Conservation (phyloP, 2,113 vertebrate species). For the Atherinomorus stipes region DNA sequence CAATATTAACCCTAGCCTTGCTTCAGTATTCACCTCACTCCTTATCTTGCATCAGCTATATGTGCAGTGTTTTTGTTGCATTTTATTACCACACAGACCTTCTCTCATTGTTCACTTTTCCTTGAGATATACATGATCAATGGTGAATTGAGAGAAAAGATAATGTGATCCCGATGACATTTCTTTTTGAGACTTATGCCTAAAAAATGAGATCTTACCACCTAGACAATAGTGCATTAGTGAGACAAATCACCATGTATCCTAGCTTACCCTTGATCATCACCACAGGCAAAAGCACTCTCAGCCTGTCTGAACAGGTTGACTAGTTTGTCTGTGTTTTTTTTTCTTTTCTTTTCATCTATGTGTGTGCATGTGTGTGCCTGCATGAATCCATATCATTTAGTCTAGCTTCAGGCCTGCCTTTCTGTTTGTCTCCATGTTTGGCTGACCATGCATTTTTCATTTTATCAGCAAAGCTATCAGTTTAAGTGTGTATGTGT, state of each 20-base stretch:
- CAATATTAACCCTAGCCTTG: conserved; percentile 54
- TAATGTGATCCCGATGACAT: conserved; percentile 32
- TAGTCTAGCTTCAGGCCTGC: conserved; percentile 44
- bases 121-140: conserved; percentile 36
- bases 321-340: conserved; percentile 35
- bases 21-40: conserved; percentile 24
- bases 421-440: conserved; percentile 65
- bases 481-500: conserved; percentile 59
- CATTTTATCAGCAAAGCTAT: conserved; percentile 58
- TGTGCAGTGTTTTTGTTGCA: conserved; percentile 10
- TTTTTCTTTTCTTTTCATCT: conserved; percentile 1
- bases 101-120: conserved; percentile 50
- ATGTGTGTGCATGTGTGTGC: neutral
- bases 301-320: conserved; percentile 32
- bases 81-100: conserved; percentile 48
- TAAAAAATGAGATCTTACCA: conserved; percentile 17
- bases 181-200: conserved; percentile 41
- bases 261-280: conserved; percentile 41
- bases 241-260: conserved; percentile 48
- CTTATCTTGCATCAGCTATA: conserved; percentile 11
- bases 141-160: conserved; percentile 26
- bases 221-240: conserved; percentile 43
- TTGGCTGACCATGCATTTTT: conserved; percentile 64
- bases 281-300: conserved; percentile 32
- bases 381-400: conserved; percentile 28